Conservation (phyloP, 1,140 invertebrate species). For the Colletes latitarsis region DNA sequence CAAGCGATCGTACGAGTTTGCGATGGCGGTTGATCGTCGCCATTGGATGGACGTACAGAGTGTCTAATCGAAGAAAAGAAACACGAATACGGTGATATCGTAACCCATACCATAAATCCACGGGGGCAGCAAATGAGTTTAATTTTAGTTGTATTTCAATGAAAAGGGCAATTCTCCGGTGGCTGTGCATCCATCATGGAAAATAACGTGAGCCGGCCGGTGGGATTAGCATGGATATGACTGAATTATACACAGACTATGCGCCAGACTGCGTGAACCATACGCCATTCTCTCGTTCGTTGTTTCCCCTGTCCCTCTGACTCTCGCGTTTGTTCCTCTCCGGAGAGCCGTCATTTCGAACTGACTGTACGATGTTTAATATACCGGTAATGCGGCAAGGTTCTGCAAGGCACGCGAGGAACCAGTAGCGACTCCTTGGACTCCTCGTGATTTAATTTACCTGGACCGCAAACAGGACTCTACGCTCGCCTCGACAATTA, state of each 20-base stretch:
- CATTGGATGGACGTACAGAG: background rate
- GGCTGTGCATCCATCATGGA: slow-evolving; percentile 76
- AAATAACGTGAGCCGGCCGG: slow-evolving; percentile 72
- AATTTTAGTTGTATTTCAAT: slow-evolving; percentile 78
- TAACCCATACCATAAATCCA: slow-evolving; percentile 63
- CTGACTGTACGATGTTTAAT: slow-evolving; percentile 61
- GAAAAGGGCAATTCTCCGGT: slow-evolving; percentile 76
- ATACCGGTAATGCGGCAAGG: slow-evolving; percentile 60
- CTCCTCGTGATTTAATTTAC: slow-evolving; percentile 53
- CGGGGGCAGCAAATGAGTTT: slow-evolving; percentile 74
- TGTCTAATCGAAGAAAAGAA: background rate
- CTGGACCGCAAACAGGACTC: background rate
- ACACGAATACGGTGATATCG: background rate
- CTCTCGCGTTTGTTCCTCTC: slow-evolving; percentile 59
- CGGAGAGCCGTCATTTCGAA: slow-evolving; percentile 66
- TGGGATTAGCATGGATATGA: slow-evolving; percentile 79
- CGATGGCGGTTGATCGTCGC: no score
- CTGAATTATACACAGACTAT: slow-evolving; percentile 77
- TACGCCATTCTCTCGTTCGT: slow-evolving; percentile 62
- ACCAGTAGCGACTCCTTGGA: background rate
- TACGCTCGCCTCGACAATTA: no score
- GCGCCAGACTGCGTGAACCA: slow-evolving; percentile 76
- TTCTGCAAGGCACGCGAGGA: slow-evolving; percentile 37
- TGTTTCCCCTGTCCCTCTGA: slow-evolving; percentile 58
- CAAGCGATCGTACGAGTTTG: background rate